phyloP scores from a whole-genome alignment of 2,888 invertebrate species.

The Eugnorisma glareosa region DNA sequence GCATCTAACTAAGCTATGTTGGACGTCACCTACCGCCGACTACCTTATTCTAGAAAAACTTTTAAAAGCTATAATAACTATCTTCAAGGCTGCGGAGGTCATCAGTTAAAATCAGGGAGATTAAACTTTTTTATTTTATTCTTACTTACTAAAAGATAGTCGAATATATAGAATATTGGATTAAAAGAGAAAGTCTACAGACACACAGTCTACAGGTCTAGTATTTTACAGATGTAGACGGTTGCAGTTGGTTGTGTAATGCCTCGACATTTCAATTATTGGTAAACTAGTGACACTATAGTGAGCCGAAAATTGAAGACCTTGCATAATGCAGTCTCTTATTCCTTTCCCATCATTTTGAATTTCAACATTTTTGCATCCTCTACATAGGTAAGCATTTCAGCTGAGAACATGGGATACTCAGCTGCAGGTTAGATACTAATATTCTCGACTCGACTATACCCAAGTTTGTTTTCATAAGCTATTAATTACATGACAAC shows the following conservation, averaged over 20 bases:
- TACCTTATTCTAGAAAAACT: not conserved
- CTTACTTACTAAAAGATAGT: not conserved
- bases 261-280: not conserved
- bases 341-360: not conserved
- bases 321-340: not conserved
- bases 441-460: not conserved
- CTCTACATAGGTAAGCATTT: not conserved
- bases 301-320: not conserved
- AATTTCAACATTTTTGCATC: not conserved
- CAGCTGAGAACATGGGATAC: not conserved
- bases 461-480: slow-evolving; percentile 27
- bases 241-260: not conserved
- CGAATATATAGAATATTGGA: not conserved
- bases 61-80: not conserved
- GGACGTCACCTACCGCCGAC: not conserved
- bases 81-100: not conserved
- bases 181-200: not conserved
- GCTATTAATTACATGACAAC: slow-evolving; percentile 61
- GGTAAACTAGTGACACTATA: not conserved
- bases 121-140: not conserved
- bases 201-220: too few relatives aligned
- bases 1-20: not conserved
- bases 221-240: not conserved
- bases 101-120: not conserved
- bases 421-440: not conserved